Evolutionary conservation across 2,888 invertebrate species (phyloP).

Genomic region (Leptodirus hochenwartii): DNA sequence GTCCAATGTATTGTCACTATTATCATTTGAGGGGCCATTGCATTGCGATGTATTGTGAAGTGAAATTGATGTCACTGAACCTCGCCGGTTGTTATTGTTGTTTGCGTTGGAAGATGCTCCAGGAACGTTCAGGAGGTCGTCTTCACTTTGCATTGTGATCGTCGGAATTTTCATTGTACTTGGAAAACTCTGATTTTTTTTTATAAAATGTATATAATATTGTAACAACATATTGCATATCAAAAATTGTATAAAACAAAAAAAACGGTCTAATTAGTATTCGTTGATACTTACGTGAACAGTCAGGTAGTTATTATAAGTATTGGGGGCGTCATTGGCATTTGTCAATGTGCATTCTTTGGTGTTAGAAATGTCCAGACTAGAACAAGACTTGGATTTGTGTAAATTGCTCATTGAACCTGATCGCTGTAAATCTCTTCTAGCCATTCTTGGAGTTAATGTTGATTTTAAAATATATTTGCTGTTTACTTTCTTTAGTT

Average conservation of each 20-base stretch:
- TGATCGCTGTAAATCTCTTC: slow-evolving; percentile 49
- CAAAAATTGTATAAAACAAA: background rate
- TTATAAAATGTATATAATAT: background rate
- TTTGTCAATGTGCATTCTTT: slow-evolving; percentile 20
- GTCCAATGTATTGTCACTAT: slow-evolving; percentile 23
- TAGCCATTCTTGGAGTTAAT: slow-evolving; percentile 55
- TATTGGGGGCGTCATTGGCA: slow-evolving; percentile 4
- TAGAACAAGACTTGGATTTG: slow-evolving; percentile 56
- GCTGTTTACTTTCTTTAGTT: slow-evolving; percentile 55
- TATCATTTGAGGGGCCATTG: slow-evolving; percentile 21
- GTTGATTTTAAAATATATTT: slow-evolving; percentile 73
- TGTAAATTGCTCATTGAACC: slow-evolving; percentile 39
- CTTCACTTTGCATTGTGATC: slow-evolving; percentile 48
- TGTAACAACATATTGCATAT: background rate
- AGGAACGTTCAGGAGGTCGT: slow-evolving; percentile 31
- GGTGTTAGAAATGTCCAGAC: slow-evolving; percentile 40
- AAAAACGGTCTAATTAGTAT: background rate
- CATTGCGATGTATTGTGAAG: too few relatives aligned
- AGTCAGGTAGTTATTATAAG: slow-evolving; percentile 17
- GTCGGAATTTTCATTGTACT: slow-evolving; percentile 50
- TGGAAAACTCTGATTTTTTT: slow-evolving; percentile 25
- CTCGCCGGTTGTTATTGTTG: slow-evolving; percentile 11
- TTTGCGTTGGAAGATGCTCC: slow-evolving; percentile 11
- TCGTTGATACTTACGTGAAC: slow-evolving; percentile 16
- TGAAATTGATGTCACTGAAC: slow-evolving; percentile 12